A percentile compares a stretch with the other conserved stretches of the same genome.
These are phyloP conservation scores for Eptesicus fuscus DNA, from an alignment of 2,113 vertebrate species.

Conservation along the genomic window DNA sequence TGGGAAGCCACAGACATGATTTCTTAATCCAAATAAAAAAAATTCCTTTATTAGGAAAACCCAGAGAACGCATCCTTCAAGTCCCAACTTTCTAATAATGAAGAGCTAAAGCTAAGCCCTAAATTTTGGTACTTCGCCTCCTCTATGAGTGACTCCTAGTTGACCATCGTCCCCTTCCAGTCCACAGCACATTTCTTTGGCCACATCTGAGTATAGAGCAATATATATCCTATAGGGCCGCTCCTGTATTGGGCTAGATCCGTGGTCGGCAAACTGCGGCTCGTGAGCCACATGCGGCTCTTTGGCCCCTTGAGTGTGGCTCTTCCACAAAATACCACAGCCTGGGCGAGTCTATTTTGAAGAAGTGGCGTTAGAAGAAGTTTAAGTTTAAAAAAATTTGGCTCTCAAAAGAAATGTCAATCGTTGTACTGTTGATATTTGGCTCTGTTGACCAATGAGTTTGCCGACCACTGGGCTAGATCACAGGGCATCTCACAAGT, in stretches of 20 bases:
- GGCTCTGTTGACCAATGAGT: too few species aligned
- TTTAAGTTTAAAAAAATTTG: too few species aligned
- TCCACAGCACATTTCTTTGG: background rate
- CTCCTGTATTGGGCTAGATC: too few species aligned
- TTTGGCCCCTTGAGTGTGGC: too few species aligned
- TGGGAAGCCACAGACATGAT: conserved; percentile 33
- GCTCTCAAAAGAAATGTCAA: too few species aligned
- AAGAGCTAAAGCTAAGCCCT: background rate
- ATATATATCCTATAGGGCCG: background rate
- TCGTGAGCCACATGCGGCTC: too few species aligned
- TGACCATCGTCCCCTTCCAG: background rate
- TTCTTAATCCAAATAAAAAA: conserved; percentile 12
- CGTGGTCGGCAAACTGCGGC: too few species aligned
- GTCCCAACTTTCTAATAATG: background rate
- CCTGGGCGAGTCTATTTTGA: too few species aligned
- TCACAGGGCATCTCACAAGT: background rate
- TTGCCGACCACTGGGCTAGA: background rate
- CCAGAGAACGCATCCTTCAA: background rate
- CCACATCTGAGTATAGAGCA: background rate
- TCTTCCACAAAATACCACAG: too few species aligned
- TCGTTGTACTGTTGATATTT: too few species aligned
- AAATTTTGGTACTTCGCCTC: background rate
- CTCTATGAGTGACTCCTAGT: background rate
- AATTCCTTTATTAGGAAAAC: background rate
- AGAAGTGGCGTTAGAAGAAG: too few species aligned